Percentiles rank a stretch among this genome's conserved stretches.
Evolutionary conservation across 2,797 vertebrate species (phyloP).

Genomic region (Salarias fasciatus): DNA sequence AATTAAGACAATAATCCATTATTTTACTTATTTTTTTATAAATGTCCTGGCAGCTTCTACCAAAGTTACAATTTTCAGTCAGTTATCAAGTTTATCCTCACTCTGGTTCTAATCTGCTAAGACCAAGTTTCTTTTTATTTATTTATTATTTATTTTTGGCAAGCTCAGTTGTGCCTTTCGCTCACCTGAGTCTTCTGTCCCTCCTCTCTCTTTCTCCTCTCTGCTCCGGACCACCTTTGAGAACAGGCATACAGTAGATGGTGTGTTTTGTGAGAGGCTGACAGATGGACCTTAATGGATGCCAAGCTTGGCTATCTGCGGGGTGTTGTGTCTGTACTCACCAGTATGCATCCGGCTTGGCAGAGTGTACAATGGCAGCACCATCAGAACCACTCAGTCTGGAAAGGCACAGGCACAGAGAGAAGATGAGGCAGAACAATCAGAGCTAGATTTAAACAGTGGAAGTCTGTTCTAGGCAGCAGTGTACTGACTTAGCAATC

Average conservation of each 20-base stretch:
- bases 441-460: slow-evolving; percentile 52
- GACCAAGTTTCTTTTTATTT: slow-evolving; percentile 18
- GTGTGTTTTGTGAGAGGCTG: slow-evolving; percentile 68
- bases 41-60: slow-evolving; percentile 7
- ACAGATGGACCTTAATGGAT: slow-evolving; percentile 80
- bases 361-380: slow-evolving; percentile 50
- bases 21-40: slow-evolving; percentile 8
- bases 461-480: slow-evolving; percentile 56
- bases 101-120: slow-evolving; percentile 12
- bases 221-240: slow-evolving; percentile 38
- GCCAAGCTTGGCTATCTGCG: slow-evolving; percentile 74
- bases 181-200: slow-evolving; percentile 18
- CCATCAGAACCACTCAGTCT: slow-evolving; percentile 56
- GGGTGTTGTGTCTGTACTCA: slow-evolving; percentile 74
- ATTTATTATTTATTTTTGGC: slow-evolving; percentile 2
- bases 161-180: slow-evolving; percentile 1
- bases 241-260: slow-evolving; percentile 58
- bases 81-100: slow-evolving; percentile 21
- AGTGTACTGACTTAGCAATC: slow-evolving; percentile 54
- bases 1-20: slow-evolving; percentile 22
- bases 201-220: slow-evolving; percentile 10
- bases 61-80: slow-evolving; percentile 22
- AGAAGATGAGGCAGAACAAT: slow-evolving; percentile 48
- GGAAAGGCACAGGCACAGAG: slow-evolving; percentile 46
- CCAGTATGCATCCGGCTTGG: slow-evolving; percentile 72